Conservation (phyloP, 2,797 vertebrate species). For the Neosilurus mollespiculum region DNA sequence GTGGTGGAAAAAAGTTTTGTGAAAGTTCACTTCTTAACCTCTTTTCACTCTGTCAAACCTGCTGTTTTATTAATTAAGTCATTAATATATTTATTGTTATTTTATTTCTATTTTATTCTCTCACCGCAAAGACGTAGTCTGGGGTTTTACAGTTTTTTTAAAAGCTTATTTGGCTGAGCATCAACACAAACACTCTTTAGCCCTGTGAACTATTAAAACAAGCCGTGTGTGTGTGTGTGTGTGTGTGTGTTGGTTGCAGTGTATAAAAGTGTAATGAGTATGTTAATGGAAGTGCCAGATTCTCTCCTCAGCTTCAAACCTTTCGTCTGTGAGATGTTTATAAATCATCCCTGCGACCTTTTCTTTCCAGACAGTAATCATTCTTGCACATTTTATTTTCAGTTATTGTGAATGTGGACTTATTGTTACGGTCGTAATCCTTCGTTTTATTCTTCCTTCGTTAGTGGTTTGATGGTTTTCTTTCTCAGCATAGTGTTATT, state of each 20-base stretch:
- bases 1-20: not conserved
- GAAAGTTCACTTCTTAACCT: not conserved
- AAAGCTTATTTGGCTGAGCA: not conserved
- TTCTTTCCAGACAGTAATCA: constrained; percentile 11
- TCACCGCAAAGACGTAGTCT: not conserved
- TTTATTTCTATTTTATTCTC: not conserved
- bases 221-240: too few relatives aligned
- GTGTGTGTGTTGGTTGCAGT: not conserved
- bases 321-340: not conserved
- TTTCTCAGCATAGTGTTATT: not conserved
- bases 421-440: not conserved
- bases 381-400: not conserved
- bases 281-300: not conserved
- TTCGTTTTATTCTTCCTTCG: not conserved
- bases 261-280: not conserved
- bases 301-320: not conserved
- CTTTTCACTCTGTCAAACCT: not conserved
- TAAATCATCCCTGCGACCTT: not conserved
- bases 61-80: not conserved
- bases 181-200: constrained; percentile 14
- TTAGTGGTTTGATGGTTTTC: constrained; percentile 16
- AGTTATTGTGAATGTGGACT: not conserved
- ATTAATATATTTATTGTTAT: not conserved
- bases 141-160: not conserved
- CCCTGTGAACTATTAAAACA: not conserved